Conservation (phyloP, 2,113 vertebrate genomes). For the Strigops habroptila region DNA sequence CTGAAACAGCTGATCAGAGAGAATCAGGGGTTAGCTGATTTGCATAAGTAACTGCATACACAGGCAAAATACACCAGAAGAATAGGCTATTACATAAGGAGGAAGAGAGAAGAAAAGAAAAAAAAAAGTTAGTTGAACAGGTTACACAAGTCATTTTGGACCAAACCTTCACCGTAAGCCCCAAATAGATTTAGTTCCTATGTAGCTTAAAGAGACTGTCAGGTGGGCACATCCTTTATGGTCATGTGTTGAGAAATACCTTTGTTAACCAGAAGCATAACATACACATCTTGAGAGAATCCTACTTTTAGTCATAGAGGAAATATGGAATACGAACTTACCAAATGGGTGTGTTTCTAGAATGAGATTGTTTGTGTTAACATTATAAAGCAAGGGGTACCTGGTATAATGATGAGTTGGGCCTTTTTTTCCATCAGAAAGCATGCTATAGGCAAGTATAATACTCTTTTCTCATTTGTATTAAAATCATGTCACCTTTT, state of each 20-base stretch:
- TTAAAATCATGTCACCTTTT: neutral
- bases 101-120: neutral
- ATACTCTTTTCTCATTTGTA: neutral
- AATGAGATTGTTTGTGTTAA: neutral
- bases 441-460: neutral
- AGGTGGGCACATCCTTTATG: neutral
- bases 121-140: neutral
- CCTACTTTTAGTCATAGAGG: neutral
- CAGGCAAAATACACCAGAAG: neutral
- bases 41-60: neutral
- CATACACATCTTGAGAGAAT: neutral
- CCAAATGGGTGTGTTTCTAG: neutral
- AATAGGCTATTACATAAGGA: neutral
- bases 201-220: neutral
- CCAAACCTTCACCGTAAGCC: neutral
- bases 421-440: neutral
- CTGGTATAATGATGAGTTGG: neutral
- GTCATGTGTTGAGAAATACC: neutral
- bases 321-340: neutral
- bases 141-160: neutral
- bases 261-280: neutral
- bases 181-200: neutral
- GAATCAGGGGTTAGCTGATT: neutral
- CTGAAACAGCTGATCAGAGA: neutral
- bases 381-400: neutral